These are phyloP conservation scores for Lepus townsendii DNA, from an alignment of 2,797 vertebrate genomes.

Conservation along the genomic window DNA sequence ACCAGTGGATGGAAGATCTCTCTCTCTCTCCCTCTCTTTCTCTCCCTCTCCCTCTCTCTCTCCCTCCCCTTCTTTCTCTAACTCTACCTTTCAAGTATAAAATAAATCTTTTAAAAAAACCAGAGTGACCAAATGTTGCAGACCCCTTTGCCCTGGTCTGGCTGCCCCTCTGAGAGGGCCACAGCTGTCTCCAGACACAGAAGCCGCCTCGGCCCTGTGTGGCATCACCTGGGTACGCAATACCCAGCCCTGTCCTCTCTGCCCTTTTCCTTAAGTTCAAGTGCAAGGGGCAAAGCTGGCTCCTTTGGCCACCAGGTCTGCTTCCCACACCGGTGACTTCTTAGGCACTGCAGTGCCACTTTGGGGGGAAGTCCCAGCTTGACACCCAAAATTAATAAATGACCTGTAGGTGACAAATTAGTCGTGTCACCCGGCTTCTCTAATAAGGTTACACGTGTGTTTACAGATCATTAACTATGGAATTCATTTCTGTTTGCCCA, in stretches of 20 bases:
- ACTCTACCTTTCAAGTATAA: too few species aligned
- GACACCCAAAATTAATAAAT: constrained; percentile 15
- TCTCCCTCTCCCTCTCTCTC: too few species aligned
- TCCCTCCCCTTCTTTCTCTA: too few species aligned
- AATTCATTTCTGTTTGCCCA: constrained; percentile 67
- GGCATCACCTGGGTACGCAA: neutral
- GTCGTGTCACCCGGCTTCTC: neutral
- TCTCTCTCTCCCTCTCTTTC: too few species aligned
- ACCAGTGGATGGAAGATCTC: too few species aligned
- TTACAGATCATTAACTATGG: constrained; percentile 52
- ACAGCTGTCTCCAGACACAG: neutral
- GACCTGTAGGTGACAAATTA: constrained; percentile 35
- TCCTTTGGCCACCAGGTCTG: neutral
- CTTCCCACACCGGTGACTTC: too few species aligned
- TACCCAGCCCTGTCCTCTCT: neutral
- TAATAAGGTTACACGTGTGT: constrained; percentile 23
- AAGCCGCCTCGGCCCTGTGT: neutral
- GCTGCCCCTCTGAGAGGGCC: neutral
- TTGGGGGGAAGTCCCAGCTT: neutral
- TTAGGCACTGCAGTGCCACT: neutral
- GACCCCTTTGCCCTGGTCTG: neutral
- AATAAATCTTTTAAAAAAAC: neutral
- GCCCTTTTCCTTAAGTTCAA: neutral
- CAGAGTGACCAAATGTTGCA: neutral
- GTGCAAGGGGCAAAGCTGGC: neutral